phyloP scores from a whole-genome alignment of 2,113 vertebrate genomes.

The Vicugna pacos region DNA sequence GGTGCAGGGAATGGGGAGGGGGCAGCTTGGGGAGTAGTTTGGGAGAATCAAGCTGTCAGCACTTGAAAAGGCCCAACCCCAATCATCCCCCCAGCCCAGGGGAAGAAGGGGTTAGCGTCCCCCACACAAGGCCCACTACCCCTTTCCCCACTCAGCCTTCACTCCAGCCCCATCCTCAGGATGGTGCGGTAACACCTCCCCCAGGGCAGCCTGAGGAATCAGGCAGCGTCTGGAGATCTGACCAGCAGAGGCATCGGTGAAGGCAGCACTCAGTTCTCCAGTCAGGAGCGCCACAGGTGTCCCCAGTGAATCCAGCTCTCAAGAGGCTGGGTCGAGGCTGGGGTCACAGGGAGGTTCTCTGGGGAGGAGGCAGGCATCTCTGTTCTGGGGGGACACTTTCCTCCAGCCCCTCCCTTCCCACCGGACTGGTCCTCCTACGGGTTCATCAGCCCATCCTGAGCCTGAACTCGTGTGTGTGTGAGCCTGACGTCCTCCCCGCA shows the following conservation, averaged over 20 bases:
- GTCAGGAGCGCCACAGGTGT: neutral
- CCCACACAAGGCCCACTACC: accelerated
- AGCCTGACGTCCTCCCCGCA: neutral
- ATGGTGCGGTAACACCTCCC: neutral
- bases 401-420: neutral
- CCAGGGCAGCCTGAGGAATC: too few species aligned
- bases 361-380: neutral
- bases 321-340: neutral
- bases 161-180: neutral
- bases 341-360: neutral
- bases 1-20: neutral
- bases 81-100: neutral
- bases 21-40: neutral
- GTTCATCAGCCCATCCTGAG: too few species aligned
- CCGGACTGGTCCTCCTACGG: neutral
- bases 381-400: neutral
- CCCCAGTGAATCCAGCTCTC: neutral
- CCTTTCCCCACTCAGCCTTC: neutral
- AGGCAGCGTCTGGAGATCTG: neutral
- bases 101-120: neutral
- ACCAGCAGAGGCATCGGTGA: neutral
- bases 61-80: neutral
- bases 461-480: neutral
- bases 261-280: neutral
- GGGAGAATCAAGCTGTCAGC: neutral